Conservation (phyloP, 2,888 invertebrate genomes). For the Drosophila parthenogenetica region DNA sequence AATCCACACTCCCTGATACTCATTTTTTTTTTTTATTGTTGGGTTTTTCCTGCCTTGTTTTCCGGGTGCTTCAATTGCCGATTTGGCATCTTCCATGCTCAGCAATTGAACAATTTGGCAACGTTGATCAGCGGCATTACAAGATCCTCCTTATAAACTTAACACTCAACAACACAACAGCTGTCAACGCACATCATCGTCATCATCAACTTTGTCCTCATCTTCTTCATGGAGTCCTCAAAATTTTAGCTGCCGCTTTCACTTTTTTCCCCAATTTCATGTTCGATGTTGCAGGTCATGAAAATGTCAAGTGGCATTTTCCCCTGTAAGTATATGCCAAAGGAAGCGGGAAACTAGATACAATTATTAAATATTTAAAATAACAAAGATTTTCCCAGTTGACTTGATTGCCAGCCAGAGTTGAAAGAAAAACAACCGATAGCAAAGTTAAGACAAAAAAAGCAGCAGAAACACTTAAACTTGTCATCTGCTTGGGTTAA, state of each 20-base stretch:
- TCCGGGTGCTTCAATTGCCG: slow-evolving; percentile 58
- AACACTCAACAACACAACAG: not conserved
- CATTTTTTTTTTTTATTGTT: not conserved
- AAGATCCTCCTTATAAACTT: slow-evolving; percentile 29
- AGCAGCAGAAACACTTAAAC: slow-evolving; percentile 72
- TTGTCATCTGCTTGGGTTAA: slow-evolving; percentile 4
- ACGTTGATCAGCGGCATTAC: slow-evolving; percentile 32
- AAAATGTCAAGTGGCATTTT: slow-evolving; percentile 76
- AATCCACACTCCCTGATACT: not conserved
- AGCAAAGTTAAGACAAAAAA: slow-evolving; percentile 28
- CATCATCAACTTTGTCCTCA: slow-evolving; percentile 13
- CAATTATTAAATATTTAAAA: slow-evolving; percentile 81
- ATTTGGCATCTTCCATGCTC: slow-evolving; percentile 50
- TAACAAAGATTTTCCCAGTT: slow-evolving; percentile 47
- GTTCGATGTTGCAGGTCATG: slow-evolving; percentile 36
- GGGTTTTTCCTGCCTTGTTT: slow-evolving; percentile 37
- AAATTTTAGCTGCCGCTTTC: slow-evolving; percentile 56
- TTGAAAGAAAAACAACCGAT: slow-evolving; percentile 28
- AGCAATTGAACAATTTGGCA: slow-evolving; percentile 54
- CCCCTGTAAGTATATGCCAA: slow-evolving; percentile 62
- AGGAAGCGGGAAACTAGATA: slow-evolving; percentile 74
- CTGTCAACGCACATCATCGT: slow-evolving; percentile 65
- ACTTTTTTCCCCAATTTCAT: slow-evolving; percentile 57
- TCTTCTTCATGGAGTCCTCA: slow-evolving; percentile 11
- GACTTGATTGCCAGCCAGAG: slow-evolving; percentile 29